These are phyloP conservation scores for Vicugna pacos DNA, from an alignment of 2,113 vertebrate species.

Conservation along the genomic window DNA sequence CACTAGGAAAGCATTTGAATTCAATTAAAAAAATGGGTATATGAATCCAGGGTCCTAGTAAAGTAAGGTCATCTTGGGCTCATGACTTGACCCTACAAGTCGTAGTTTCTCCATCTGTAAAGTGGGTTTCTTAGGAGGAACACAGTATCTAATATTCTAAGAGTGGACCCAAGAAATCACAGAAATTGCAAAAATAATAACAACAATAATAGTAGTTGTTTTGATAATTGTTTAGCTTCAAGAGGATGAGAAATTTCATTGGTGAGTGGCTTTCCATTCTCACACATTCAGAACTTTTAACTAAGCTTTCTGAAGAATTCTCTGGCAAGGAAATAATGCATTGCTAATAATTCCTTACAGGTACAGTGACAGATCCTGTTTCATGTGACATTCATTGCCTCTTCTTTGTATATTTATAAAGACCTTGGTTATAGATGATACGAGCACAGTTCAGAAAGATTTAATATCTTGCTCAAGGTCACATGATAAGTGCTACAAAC, in stretches of 20 bases:
- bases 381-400: neutral
- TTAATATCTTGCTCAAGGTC: neutral
- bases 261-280: neutral
- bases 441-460: neutral
- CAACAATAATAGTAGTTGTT: neutral
- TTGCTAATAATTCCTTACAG: neutral
- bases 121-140: neutral
- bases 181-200: neutral
- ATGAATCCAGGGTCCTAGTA: neutral
- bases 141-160: neutral
- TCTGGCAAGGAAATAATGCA: neutral
- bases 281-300: neutral
- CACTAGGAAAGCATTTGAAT: neutral
- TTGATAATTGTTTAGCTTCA: neutral
- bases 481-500: neutral
- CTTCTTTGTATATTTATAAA: slow-evolving; percentile 27
- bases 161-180: neutral
- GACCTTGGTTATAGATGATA: neutral
- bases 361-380: neutral
- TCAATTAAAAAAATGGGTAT: neutral
- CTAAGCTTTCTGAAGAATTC: neutral
- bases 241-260: neutral
- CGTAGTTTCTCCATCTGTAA: neutral
- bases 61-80: neutral
- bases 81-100: neutral